Evolutionary conservation across 2,888 invertebrate species (phyloP).

Genomic region (Acanthacorydalis orientalis): DNA sequence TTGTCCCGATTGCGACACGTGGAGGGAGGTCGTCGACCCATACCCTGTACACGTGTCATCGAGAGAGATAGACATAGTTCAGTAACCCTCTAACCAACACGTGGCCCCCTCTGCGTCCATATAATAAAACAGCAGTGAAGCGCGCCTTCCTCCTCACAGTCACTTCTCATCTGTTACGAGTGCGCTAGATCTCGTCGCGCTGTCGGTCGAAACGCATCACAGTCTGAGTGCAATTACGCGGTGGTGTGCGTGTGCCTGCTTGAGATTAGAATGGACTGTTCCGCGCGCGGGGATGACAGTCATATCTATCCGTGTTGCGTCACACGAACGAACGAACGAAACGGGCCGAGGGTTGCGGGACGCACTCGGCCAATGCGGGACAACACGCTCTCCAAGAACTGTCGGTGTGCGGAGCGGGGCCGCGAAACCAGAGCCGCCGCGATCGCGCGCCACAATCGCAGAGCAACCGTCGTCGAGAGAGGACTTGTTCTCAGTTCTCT

Average conservation of each 20-base stretch:
- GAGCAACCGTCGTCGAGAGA: background rate
- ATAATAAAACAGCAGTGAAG: background rate
- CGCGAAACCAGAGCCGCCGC: background rate
- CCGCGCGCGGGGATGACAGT: background rate
- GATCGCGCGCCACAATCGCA: conserved; percentile 1
- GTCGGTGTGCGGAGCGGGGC: background rate
- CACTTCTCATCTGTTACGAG: background rate
- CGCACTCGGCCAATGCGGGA: background rate
- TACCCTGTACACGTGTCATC: conserved; percentile 15
- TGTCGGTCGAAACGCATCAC: background rate
- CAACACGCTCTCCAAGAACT: background rate
- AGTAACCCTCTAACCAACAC: conserved; percentile 10
- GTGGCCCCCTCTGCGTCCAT: conserved; percentile 2
- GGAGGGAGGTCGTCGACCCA: conserved; percentile 19
- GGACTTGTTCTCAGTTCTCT: background rate
- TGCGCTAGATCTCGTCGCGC: background rate
- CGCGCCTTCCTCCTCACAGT: background rate
- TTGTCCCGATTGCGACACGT: conserved; percentile 12
- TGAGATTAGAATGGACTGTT: background rate
- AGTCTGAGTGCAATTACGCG: background rate
- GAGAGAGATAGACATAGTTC: conserved; percentile 13
- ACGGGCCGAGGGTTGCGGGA: background rate
- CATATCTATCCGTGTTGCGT: conserved; percentile 1
- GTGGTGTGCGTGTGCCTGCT: too few species aligned
- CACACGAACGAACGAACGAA: background rate